Conservation (phyloP, 2,888 invertebrate genomes). For the Euzophera pinguis region DNA sequence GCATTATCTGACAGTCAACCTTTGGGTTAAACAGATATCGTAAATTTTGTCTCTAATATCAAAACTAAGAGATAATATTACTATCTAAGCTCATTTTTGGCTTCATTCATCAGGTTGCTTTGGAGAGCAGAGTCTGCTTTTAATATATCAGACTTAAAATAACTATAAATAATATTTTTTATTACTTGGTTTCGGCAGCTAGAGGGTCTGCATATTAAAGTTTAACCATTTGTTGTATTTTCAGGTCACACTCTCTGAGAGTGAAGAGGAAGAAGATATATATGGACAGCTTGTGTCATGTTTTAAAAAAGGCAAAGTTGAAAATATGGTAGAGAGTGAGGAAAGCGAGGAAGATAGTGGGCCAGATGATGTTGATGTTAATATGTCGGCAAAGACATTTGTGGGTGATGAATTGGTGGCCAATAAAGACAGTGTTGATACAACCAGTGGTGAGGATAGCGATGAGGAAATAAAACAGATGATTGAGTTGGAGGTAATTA, state of each 20-base stretch:
- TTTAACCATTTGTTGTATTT: background rate
- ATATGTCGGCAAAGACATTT: background rate
- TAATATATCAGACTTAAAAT: too few species aligned
- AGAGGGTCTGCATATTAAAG: too few species aligned
- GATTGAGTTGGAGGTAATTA: background rate
- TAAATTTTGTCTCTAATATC: too few species aligned
- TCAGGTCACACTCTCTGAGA: constrained; percentile 66
- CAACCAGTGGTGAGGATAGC: background rate
- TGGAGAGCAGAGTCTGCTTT: too few species aligned
- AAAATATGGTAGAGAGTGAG: constrained; percentile 43
- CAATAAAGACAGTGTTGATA: background rate
- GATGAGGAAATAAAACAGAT: constrained; percentile 12
- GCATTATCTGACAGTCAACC: too few species aligned
- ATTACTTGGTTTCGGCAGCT: too few species aligned
- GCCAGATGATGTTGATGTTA: constrained; percentile 15
- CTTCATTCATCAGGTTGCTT: too few species aligned
- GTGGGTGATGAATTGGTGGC: background rate
- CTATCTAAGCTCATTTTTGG: too few species aligned
- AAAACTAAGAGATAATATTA: too few species aligned
- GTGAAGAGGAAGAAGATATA: constrained; percentile 72
- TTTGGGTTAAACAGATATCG: too few species aligned
- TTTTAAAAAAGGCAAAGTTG: constrained; percentile 47
- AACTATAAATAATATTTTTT: too few species aligned
- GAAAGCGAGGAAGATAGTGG: constrained; percentile 33
- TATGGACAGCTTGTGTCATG: constrained; percentile 75